Percentiles rank a stretch among this genome's conserved stretches.
phyloP scores from a whole-genome alignment of 2,888 invertebrate genomes.

The Tachina lurida region DNA sequence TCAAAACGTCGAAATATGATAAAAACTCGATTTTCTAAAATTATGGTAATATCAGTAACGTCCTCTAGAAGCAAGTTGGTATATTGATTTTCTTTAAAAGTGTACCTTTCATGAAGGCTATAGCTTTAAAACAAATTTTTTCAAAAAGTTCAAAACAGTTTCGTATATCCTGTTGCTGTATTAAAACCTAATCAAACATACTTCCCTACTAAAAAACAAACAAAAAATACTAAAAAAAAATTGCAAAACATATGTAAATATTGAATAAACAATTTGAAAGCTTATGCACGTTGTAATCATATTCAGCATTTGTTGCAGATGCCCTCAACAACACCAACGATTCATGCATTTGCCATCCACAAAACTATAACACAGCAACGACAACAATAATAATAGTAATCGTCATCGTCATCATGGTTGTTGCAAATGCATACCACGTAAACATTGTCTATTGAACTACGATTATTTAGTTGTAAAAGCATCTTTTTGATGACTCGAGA shows the following conservation, averaged over 20 bases:
- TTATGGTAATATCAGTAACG: too few relatives aligned
- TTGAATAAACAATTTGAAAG: slow-evolving; percentile 64
- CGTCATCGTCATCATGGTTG: slow-evolving; percentile 45
- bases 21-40: too few relatives aligned
- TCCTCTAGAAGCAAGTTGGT: too few relatives aligned
- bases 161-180: background rate
- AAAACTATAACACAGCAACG: slow-evolving; percentile 23
- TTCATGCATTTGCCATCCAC: slow-evolving; percentile 32
- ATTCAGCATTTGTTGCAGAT: slow-evolving; percentile 57
- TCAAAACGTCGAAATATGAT: too few relatives aligned
- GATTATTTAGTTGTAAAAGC: too few relatives aligned
- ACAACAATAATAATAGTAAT: slow-evolving; percentile 31
- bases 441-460: background rate
- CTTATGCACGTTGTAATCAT: slow-evolving; percentile 66
- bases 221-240: background rate
- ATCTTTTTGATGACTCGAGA: too few relatives aligned
- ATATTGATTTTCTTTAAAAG: too few relatives aligned
- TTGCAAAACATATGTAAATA: slow-evolving; percentile 46
- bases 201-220: background rate
- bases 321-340: slow-evolving; percentile 49
- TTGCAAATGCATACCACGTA: slow-evolving; percentile 9
- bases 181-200: background rate
- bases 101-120: too few relatives aligned
- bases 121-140: too few relatives aligned
- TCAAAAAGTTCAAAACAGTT: too few relatives aligned